These are phyloP conservation scores for Emydocephalus ijimae DNA, from an alignment of 2,113 vertebrate genomes.

Conservation along the genomic window DNA sequence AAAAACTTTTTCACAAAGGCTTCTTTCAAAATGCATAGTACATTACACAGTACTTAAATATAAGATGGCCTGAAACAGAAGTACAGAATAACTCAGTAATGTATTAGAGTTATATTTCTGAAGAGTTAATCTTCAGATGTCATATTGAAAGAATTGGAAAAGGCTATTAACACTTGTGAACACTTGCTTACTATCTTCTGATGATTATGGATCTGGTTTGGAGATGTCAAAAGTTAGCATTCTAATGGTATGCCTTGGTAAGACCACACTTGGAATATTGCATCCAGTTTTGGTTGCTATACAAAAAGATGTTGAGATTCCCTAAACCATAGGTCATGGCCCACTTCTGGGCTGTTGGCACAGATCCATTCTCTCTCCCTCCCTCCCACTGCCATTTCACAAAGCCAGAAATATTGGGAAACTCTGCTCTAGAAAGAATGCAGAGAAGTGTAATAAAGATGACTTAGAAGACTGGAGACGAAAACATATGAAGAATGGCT, in stretches of 20 bases:
- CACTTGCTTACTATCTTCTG: not conserved
- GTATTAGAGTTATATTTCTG: not conserved
- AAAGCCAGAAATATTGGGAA: too few relatives aligned
- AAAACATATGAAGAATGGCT: not conserved
- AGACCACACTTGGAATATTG: too few relatives aligned
- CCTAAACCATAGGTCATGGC: not conserved
- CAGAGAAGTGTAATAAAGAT: not conserved
- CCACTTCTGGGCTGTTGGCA: not conserved
- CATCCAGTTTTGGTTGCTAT: too few relatives aligned
- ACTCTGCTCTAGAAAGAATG: not conserved
- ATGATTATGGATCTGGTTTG: not conserved
- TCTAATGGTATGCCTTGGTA: not conserved
- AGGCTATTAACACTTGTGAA: not conserved
- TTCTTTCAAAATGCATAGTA: not conserved
- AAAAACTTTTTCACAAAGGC: not conserved
- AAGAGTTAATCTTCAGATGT: not conserved
- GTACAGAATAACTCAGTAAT: not conserved
- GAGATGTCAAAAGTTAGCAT: not conserved
- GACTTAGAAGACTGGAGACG: too few relatives aligned
- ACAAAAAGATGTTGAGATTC: too few relatives aligned
- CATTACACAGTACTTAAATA: not conserved
- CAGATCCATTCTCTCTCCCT: not conserved
- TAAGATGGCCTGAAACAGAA: not conserved
- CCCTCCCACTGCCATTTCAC: too few relatives aligned
- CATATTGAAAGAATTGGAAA: not conserved